Percentiles rank a stretch among this genome's conserved stretches.
Conservation (phyloP, 2,888 invertebrate species). For the Acleris emargana region DNA sequence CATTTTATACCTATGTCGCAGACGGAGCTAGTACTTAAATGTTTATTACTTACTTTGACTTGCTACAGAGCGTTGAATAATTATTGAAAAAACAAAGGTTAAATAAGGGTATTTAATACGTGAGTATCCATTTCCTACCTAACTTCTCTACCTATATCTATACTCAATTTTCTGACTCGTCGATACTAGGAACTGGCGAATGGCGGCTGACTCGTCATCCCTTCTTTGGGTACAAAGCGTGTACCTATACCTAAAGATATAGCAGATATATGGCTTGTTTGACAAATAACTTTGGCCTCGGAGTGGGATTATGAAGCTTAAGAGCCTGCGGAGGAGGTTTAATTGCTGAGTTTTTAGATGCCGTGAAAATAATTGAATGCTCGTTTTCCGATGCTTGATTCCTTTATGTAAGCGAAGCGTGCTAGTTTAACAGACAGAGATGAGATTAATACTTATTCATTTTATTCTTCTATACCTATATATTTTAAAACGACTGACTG, state of each 20-base stretch:
- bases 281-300: conserved; percentile 31
- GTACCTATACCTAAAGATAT: conserved; percentile 7
- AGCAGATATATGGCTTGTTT: conserved; percentile 25
- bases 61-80: too few species aligned
- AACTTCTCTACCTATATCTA: not conserved
- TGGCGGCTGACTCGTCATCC: conserved; percentile 30
- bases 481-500: too few species aligned
- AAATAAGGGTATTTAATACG: too few species aligned
- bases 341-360: conserved; percentile 3
- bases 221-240: conserved; percentile 18
- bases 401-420: conserved; percentile 11
- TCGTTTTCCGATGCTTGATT: not conserved
- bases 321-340: conserved; percentile 1
- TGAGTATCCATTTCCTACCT: too few species aligned
- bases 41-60: not conserved
- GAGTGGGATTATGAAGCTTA: conserved; percentile 17
- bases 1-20: conserved; percentile 16
- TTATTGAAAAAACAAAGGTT: too few species aligned
- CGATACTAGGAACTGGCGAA: conserved; percentile 23
- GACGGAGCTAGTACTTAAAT: not conserved
- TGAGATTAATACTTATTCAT: too few species aligned
- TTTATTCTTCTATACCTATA: too few species aligned
- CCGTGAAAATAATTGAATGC: not conserved
- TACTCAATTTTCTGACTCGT: conserved; percentile 25
- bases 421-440: too few species aligned